These are phyloP conservation scores for Linurgus olivaceus DNA, from an alignment of 2,797 vertebrate genomes.

Conservation along the genomic window DNA sequence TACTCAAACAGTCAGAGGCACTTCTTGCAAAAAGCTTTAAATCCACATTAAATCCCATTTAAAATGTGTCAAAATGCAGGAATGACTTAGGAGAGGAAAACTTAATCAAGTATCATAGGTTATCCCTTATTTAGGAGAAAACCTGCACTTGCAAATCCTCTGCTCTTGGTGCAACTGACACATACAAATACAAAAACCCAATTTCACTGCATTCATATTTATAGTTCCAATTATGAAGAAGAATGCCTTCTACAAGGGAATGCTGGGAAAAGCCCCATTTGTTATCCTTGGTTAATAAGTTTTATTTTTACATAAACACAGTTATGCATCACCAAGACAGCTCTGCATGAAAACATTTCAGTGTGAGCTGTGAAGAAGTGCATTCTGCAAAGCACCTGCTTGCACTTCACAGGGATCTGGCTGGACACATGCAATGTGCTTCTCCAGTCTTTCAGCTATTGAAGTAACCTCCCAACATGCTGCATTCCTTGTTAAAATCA, in stretches of 20 bases:
- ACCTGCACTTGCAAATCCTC: neutral
- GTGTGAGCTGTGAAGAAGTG: neutral
- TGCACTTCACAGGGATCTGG: neutral
- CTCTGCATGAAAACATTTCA: neutral
- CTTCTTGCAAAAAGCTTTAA: neutral
- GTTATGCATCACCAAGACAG: neutral
- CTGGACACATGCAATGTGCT: neutral
- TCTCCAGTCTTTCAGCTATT: neutral
- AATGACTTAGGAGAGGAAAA: neutral
- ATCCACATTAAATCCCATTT: neutral
- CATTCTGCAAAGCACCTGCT: neutral
- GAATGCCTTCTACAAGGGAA: neutral
- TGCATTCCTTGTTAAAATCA: neutral
- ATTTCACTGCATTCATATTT: conserved; percentile 19
- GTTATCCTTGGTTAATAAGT: neutral
- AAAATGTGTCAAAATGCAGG: conserved; percentile 20
- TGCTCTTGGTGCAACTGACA: neutral
- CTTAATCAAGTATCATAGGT: neutral
- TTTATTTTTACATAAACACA: conserved; percentile 36
- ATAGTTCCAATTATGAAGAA: conserved; percentile 44
- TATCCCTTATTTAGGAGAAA: neutral
- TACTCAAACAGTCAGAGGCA: neutral
- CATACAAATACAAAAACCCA: neutral
- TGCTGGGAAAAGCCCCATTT: conserved; percentile 4
- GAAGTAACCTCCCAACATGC: neutral